Evolutionary conservation across 2,888 invertebrate genomes (phyloP).

Genomic region (Cephus pygmeus): DNA sequence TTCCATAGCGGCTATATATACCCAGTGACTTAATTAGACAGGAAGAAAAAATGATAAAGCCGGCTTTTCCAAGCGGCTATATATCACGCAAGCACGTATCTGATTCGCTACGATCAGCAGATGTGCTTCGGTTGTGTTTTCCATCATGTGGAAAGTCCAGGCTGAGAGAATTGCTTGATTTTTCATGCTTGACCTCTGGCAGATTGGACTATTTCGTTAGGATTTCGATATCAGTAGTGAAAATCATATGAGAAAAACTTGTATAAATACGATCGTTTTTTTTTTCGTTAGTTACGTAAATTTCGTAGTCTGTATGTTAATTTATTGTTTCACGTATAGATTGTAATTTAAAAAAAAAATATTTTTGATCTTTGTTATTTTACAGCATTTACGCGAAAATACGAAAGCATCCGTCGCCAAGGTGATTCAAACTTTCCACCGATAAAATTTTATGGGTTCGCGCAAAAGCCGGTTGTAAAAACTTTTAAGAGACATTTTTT

Average conservation of each 20-base stretch:
- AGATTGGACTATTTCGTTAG: neutral
- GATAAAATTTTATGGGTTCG: neutral
- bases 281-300: neutral
- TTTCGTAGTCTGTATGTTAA: neutral
- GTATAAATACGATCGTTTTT: neutral
- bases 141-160: neutral
- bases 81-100: neutral
- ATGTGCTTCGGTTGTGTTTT: neutral
- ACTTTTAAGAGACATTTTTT: neutral
- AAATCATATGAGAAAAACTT: neutral
- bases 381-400: neutral
- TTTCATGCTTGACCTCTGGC: neutral
- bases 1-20: neutral
- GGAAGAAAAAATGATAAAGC: neutral
- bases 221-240: neutral
- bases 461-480: neutral
- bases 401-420: neutral
- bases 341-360: no score
- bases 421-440: neutral
- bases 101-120: neutral
- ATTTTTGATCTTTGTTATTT: no score
- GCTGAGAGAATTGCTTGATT: neutral
- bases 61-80: neutral
- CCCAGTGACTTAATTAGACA: neutral
- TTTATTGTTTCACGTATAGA: neutral